Base-by-base conservation (phyloP, 1,140 invertebrate species). In the Asobara japonica region DNA sequence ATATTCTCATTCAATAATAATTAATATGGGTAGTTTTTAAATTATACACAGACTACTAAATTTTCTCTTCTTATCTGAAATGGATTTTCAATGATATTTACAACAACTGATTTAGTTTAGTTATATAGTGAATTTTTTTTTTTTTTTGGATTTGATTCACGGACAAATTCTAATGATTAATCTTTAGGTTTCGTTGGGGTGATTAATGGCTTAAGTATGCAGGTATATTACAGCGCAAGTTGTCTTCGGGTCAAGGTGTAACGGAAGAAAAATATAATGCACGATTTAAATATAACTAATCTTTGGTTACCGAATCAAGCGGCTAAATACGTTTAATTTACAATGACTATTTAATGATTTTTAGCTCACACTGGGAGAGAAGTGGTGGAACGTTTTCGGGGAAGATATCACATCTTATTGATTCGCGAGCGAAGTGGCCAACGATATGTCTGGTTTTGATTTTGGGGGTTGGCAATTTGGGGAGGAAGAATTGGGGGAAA, bases 241-340 rank as follows among this genome's bases (percentile, higher is more conserved):
- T 62, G 0, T n/a, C n/a, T n/a, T n/a, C n/a, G n/a, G n/a, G n/a
- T 27, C 27, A 62, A 62, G 6, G n/a, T 31, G 29, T 16, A 62
- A 62, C 60, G 27, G n/a, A 62, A 62, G 10, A 48, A 62, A 30
- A 31, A 67, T 60, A 61, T 60, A 69, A 36, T 56, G 27, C 48
- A 69, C 25, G 20, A 69, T 22, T 56, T 69, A 69, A 25, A 56
- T 69, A 72, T n/a, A 66, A 60, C 45, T 72, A 72, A 66, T 72
- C 70, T 72, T 72, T 72, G 70, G 70, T 72, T 65, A 65, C 20
- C 27, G 36, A 65, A 41, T 48, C 4, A 66, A 66, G 38, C 25
- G 29, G 41, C 41, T 16, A 29, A 51, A 62, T 25, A 70, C 33
- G 13, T 45, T 30, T 38, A 38, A 70, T 68, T 68, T 29, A 62